Conservation (phyloP, 2,888 invertebrate species). For the Cheilosia vulpina region DNA sequence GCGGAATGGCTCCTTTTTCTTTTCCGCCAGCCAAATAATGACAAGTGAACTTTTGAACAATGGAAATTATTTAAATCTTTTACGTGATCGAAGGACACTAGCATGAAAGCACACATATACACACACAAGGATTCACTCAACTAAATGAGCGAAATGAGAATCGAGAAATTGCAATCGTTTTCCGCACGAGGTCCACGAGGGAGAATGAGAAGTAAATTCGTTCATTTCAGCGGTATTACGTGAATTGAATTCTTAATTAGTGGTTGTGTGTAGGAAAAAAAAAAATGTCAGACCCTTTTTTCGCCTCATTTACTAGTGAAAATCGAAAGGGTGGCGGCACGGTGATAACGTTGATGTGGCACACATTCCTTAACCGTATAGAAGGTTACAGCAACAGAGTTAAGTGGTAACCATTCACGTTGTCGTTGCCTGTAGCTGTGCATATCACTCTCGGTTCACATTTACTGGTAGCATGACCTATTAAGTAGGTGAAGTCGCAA, state of each 20-base stretch:
- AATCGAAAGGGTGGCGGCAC: slow-evolving; percentile 4
- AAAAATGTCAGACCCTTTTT: neutral
- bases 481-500: neutral
- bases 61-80: slow-evolving; percentile 47
- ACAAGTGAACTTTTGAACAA: slow-evolving; percentile 16
- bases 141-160: slow-evolving; percentile 11
- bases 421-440: neutral
- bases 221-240: slow-evolving; percentile 36
- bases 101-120: neutral
- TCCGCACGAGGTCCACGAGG: neutral
- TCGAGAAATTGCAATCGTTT: slow-evolving; percentile 39
- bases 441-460: neutral
- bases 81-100: slow-evolving; percentile 49
- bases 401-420: neutral
- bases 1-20: neutral
- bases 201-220: slow-evolving; percentile 19
- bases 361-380: neutral
- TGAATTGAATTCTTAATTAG: slow-evolving; percentile 31
- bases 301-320: neutral
- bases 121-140: slow-evolving; percentile 21
- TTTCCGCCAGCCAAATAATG: neutral
- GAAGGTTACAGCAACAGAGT: neutral
- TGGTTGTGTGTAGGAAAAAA: neutral
- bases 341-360: neutral
- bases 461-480: neutral